Evolutionary conservation across 2,113 vertebrate genomes (phyloP).

Genomic region (Otis tarda): DNA sequence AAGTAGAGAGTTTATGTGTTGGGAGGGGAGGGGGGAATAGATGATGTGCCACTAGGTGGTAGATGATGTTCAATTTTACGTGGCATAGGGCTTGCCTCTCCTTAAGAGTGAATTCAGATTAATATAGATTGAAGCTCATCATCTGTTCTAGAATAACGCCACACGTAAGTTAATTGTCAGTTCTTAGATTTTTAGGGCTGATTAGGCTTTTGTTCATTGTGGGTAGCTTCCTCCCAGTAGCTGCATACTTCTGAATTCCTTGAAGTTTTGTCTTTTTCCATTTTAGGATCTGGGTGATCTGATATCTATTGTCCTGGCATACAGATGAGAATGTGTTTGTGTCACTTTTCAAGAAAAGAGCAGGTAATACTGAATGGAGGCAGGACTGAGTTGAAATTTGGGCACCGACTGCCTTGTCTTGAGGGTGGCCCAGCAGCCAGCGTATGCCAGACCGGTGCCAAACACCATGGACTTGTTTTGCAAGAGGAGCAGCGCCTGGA

Average conservation of each 20-base stretch:
- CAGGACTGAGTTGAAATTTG: not conserved
- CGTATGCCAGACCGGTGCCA: accelerated
- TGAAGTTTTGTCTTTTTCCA: not conserved
- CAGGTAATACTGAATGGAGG: not conserved
- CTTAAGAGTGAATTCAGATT: not conserved
- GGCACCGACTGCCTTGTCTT: not conserved
- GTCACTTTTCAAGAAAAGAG: not conserved
- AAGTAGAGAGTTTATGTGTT: not conserved
- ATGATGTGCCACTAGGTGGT: not conserved
- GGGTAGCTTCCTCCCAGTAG: not conserved
- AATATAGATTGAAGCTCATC: not conserved
- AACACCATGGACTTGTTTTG: not conserved
- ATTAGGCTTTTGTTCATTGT: not conserved
- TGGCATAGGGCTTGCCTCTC: not conserved
- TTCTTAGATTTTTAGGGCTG: not conserved
- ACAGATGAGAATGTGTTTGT: not conserved
- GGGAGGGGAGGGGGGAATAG: not conserved
- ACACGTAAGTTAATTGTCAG: not conserved
- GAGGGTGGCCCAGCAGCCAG: not conserved
- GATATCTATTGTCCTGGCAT: not conserved
- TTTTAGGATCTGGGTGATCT: not conserved
- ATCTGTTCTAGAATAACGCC: not conserved
- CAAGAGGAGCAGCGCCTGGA: not conserved
- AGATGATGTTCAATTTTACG: accelerated
- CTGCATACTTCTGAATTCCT: not conserved